Evolutionary conservation across 2,113 vertebrate species (phyloP).

Genomic region (Rostratula benghalensis): DNA sequence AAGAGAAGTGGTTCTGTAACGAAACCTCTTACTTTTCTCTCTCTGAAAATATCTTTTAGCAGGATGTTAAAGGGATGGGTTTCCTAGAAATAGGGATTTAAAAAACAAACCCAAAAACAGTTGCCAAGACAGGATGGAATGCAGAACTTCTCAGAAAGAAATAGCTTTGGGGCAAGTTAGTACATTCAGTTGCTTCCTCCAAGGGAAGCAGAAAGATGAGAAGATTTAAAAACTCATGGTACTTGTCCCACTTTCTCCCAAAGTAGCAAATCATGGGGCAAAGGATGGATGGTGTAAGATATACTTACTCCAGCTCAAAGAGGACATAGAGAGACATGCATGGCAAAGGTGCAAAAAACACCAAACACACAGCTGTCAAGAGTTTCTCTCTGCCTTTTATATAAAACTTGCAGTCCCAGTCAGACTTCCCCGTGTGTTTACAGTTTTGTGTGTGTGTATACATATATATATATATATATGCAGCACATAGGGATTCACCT

Average conservation of each 20-base stretch:
- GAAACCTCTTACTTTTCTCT: slow-evolving; percentile 18
- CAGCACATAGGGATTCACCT: neutral
- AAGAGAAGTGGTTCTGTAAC: slow-evolving; percentile 1
- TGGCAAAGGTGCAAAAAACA: neutral
- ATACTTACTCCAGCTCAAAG: neutral
- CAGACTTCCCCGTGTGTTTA: neutral
- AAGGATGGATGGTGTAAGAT: neutral
- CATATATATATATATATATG: too few relatives aligned
- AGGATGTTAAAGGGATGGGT: neutral
- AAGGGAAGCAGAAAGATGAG: neutral
- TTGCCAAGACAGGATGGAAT: neutral
- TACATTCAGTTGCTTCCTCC: neutral
- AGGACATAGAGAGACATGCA: rapidly evolving
- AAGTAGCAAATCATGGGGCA: neutral
- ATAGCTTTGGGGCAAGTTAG: neutral
- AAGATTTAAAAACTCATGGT: neutral
- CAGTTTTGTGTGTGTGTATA: too few relatives aligned
- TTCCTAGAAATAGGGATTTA: slow-evolving; percentile 29
- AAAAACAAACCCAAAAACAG: slow-evolving; percentile 13
- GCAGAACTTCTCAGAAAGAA: neutral
- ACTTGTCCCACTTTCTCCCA: neutral
- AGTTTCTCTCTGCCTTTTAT: neutral
- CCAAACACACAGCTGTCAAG: neutral
- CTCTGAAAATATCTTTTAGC: slow-evolving; percentile 22
- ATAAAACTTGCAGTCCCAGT: neutral